A percentile compares a stretch with the other conserved stretches of the same genome.
Evolutionary conservation across 2,113 vertebrate genomes (phyloP).

Genomic region (Pagrus major): DNA sequence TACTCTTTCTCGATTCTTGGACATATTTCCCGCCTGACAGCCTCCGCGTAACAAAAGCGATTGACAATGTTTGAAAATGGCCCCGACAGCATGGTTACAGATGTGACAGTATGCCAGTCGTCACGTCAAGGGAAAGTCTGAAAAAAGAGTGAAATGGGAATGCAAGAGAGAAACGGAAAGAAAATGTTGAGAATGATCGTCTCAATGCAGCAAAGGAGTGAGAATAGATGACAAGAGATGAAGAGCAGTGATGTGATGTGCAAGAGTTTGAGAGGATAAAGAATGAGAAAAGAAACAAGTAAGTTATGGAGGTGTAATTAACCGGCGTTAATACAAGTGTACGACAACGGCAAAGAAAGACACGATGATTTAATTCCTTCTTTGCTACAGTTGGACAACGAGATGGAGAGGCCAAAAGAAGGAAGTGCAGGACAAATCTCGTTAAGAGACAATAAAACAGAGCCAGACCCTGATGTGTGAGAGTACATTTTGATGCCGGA

Average conservation of each 20-base stretch:
- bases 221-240: conserved; percentile 34
- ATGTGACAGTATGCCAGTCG: conserved; percentile 44
- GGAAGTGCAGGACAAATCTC: conserved; percentile 8
- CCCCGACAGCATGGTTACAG: conserved; percentile 59
- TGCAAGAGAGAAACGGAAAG: neutral
- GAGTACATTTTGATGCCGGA: conserved; percentile 24
- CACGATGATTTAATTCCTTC: neutral
- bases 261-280: neutral
- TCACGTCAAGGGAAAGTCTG: conserved; percentile 29
- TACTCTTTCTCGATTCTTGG: conserved; percentile 24
- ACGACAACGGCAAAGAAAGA: neutral
- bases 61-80: conserved; percentile 77
- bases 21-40: conserved; percentile 45
- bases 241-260: conserved; percentile 11
- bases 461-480: conserved; percentile 13
- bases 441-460: conserved; percentile 8
- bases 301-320: neutral
- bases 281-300: neutral
- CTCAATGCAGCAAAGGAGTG: conserved; percentile 36
- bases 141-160: neutral
- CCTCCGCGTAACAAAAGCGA: conserved; percentile 52
- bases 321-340: neutral
- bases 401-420: neutral
- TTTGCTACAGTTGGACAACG: neutral
- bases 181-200: neutral